These are phyloP conservation scores for Linnaemya vulpina DNA, from an alignment of 2,888 invertebrate genomes.

Conservation along the genomic window DNA sequence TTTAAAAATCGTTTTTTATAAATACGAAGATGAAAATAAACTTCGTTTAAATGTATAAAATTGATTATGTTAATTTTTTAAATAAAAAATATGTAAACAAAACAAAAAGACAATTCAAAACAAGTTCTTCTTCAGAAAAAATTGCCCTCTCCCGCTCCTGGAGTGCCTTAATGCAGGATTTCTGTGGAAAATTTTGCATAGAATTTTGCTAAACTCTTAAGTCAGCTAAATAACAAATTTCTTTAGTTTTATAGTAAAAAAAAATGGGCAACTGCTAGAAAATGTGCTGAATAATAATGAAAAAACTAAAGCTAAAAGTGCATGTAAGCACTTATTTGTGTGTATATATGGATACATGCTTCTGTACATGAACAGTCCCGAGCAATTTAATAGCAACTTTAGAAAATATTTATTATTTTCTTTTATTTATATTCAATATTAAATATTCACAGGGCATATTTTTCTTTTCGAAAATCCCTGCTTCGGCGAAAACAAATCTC, in stretches of 20 bases:
- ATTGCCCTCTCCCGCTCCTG: not conserved
- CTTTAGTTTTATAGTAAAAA: not conserved
- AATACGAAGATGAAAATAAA: conserved; percentile 36
- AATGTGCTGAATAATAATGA: not conserved
- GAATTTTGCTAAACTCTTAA: not conserved
- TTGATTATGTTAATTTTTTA: not conserved
- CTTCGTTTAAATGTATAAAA: conserved; percentile 1
- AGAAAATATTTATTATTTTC: not conserved
- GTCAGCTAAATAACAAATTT: not conserved
- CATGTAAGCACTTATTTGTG: too few relatives aligned
- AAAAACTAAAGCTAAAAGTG: not conserved
- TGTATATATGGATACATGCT: not conserved
- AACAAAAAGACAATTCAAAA: conserved; percentile 40
- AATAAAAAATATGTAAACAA: conserved; percentile 37
- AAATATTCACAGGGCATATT: too few relatives aligned
- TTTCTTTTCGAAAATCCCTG: too few relatives aligned
- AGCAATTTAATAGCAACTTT: too few relatives aligned
- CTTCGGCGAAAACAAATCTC: too few relatives aligned
- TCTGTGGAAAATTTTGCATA: not conserved
- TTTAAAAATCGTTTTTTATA: conserved; percentile 35
- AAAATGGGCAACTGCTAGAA: not conserved
- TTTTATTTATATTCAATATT: too few relatives aligned
- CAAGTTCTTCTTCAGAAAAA: conserved; percentile 59
- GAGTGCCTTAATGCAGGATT: conserved; percentile 21
- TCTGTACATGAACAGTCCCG: too few relatives aligned